phyloP scores from a whole-genome alignment of 2,797 vertebrate genomes.

The Argentina silus region DNA sequence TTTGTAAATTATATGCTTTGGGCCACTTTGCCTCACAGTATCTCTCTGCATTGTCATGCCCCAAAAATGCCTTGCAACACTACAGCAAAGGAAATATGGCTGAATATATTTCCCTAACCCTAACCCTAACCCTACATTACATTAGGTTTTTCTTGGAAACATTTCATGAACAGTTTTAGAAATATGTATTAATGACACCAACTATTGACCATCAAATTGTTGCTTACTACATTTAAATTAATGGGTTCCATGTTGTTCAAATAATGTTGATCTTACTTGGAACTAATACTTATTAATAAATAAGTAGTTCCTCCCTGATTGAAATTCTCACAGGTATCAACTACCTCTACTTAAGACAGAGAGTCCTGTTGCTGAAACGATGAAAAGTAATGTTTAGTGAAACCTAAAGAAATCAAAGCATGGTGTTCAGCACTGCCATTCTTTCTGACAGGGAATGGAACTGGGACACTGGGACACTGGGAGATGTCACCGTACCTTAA shows the following conservation, averaged over 20 bases:
- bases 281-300: background rate
- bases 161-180: no score
- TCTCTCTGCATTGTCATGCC: constrained; percentile 47
- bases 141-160: no score
- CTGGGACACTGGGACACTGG: constrained; percentile 26
- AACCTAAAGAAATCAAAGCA: constrained; percentile 12
- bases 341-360: background rate
- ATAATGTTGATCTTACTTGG: background rate
- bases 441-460: constrained; percentile 8
- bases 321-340: no score
- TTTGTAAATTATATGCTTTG: constrained; percentile 28
- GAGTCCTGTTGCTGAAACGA: background rate
- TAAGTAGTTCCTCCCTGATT: no score
- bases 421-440: constrained; percentile 1
- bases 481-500: constrained; percentile 41
- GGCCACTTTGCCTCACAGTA: constrained; percentile 15
- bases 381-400: constrained; percentile 12
- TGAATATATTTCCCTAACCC: no score
- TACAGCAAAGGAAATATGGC: background rate
- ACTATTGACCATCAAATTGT: background rate
- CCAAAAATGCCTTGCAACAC: background rate
- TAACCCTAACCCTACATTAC: no score
- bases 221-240: background rate
- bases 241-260: background rate
- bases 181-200: no score